Evolutionary conservation across 2,797 vertebrate species (phyloP), one percentile per base, ranked within the genome.

Genomic region (Zalophus californianus): DNA sequence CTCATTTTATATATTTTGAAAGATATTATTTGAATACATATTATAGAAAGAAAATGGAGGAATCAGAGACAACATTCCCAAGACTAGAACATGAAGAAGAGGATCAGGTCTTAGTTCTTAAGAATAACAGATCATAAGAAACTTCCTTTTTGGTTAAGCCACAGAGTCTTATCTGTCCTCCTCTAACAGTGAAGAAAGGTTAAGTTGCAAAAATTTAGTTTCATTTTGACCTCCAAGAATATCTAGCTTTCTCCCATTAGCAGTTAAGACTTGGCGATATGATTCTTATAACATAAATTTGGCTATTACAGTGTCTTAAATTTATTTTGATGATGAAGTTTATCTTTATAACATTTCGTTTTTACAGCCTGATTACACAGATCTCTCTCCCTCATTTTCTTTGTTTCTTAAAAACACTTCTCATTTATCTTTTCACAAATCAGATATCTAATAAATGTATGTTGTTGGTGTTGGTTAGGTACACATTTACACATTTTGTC

Each of bases 361-460:
- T 92, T 48, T 77, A 44, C 32, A 83, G 27, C 18, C 25, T 38
- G 20, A 86, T 68, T 93, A 66, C 62, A 73, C 12, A 88, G 7
- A 9, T 64, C 2, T 83, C 8, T 29, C n/a, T 44, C 12, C 35
- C 7, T 83, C 18, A 64, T 92, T 86, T 95, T 64, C 44, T 77
- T 27, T 72, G n/a, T 29, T 86, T 93, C 72, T 80, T 90, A 20
- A 95, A 94, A 80, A 58, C 13, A 48, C 66, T 94, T 92, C 23
- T 38, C 18, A 75, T 15, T 56, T 62, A 89, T 64, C 29, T 64
- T 89, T 94, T 86, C 20, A 92, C 5, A 56, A 84, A 87, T 38
- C 20, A 80, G 12, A 66, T 89, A 82, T 44, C 13, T 54, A 54
- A 60, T 66, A 91, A 94, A 25, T 54, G 7, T 35, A 1, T 38